Conservation (phyloP, 2,797 vertebrate genomes). For the Benthosema pterotum region DNA sequence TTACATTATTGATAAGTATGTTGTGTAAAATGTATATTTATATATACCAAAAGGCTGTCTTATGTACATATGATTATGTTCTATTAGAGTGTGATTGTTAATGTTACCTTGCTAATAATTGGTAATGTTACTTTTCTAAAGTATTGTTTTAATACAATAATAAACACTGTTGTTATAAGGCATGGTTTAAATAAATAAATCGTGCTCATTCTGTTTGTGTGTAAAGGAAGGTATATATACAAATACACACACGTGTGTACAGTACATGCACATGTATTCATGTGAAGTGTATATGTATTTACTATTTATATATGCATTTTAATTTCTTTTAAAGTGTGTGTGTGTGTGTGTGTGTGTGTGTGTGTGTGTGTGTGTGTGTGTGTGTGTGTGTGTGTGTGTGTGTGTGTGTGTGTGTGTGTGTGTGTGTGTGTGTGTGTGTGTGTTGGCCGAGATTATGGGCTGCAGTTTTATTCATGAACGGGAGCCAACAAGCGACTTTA, state of each 20-base stretch:
- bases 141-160: too few relatives aligned
- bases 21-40: neutral
- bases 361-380: neutral
- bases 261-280: constrained; percentile 2
- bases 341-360: neutral
- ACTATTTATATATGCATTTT: neutral
- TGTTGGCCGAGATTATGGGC: constrained; percentile 77
- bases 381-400: constrained; percentile 13
- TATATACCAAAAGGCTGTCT: neutral
- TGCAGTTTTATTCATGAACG: constrained; percentile 82
- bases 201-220: constrained; percentile 38
- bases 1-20: neutral
- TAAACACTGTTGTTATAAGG: too few relatives aligned
- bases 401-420: constrained; percentile 4
- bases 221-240: neutral
- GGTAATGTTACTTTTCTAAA: too few relatives aligned
- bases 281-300: neutral
- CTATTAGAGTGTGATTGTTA: too few relatives aligned
- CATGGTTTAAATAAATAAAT: constrained; percentile 63
- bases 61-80: too few relatives aligned
- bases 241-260: neutral
- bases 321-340: too few relatives aligned
- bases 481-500: constrained; percentile 76
- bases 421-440: constrained; percentile 38
- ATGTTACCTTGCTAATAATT: too few relatives aligned